Percentiles rank a stretch among this genome's conserved stretches.
phyloP scores from a whole-genome alignment of 2,797 vertebrate genomes.

The Danio tinwini region DNA sequence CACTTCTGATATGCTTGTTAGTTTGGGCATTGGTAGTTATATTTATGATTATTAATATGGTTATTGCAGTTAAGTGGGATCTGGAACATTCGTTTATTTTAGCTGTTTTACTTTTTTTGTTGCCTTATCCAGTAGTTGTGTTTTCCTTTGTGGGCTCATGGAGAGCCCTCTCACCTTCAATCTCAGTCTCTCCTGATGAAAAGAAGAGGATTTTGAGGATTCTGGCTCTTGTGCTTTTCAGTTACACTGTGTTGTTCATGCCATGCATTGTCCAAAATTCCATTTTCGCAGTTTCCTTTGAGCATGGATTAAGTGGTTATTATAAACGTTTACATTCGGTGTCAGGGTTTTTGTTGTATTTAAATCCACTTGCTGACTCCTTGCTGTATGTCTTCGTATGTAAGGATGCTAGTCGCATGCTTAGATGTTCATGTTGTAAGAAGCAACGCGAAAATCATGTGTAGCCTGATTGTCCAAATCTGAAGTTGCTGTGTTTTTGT shows the following conservation, averaged over 20 bases:
- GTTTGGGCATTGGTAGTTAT: conserved; percentile 27
- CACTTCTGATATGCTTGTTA: conserved; percentile 13
- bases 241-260: conserved; percentile 49
- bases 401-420: conserved; percentile 33
- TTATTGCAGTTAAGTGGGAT: background rate
- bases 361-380: conserved; percentile 53
- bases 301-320: background rate
- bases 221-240: conserved; percentile 48
- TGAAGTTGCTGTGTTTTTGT: background rate
- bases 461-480: background rate
- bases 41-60: background rate
- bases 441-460: background rate
- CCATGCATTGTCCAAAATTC: background rate
- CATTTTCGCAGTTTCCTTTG: background rate
- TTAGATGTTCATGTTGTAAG: conserved; percentile 30
- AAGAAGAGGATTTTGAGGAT: conserved; percentile 48
- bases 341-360: conserved; percentile 32
- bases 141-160: conserved; percentile 46
- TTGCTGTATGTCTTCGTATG: conserved; percentile 59
- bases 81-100: background rate
- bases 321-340: background rate
- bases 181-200: conserved; percentile 43
- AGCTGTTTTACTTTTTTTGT: conserved; percentile 2
- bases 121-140: conserved; percentile 56
- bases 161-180: conserved; percentile 46